These are phyloP conservation scores for Coturnix japonica DNA, from an alignment of 2,113 vertebrate genomes.

Conservation along the genomic window DNA sequence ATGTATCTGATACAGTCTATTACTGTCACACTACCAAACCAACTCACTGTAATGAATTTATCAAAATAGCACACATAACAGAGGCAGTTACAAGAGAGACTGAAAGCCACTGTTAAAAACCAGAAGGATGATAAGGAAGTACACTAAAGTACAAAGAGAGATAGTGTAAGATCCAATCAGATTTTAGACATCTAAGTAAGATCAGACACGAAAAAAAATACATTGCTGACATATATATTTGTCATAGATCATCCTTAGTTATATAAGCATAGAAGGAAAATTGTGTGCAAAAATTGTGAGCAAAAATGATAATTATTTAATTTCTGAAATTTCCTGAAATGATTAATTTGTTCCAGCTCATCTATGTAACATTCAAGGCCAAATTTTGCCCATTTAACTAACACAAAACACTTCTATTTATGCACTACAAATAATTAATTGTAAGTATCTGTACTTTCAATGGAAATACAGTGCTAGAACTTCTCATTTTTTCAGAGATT, in stretches of 20 bases:
- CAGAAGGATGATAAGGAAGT: neutral
- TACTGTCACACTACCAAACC: neutral
- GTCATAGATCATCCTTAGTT: neutral
- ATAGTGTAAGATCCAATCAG: neutral
- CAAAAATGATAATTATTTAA: no score
- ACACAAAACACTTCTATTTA: neutral
- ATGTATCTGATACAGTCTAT: neutral
- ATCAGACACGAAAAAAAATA: rapidly evolving
- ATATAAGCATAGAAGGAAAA: neutral
- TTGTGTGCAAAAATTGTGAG: neutral
- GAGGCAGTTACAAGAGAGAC: neutral
- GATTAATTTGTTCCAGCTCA: neutral
- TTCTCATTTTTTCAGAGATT: neutral
- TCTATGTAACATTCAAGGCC: neutral
- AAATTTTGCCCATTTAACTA: neutral
- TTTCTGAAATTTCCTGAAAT: neutral
- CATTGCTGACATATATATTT: neutral
- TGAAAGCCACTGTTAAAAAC: neutral
- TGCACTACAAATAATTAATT: neutral
- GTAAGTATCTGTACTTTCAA: neutral
- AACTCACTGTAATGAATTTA: neutral
- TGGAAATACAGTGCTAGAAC: neutral
- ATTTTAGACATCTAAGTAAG: neutral
- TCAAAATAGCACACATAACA: neutral
- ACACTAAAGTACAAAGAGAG: neutral